Evolutionary conservation across 1,140 invertebrate species (phyloP), one percentile per base, ranked within the genome.

Genomic region (Hypsibius dujardini): DNA sequence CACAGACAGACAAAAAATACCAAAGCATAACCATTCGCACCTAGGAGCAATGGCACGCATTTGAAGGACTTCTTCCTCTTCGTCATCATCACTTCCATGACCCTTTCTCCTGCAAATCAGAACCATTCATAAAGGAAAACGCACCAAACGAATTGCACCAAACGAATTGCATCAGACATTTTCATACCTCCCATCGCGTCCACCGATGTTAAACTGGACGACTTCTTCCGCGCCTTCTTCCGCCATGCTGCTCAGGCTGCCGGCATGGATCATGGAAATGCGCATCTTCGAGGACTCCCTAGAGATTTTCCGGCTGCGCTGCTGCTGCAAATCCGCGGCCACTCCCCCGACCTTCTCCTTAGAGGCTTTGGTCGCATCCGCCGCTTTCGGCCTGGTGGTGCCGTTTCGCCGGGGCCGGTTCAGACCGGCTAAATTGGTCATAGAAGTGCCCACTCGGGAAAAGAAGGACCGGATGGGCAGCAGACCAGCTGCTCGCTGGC

Each of bases 381-480:
- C 12, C 3, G 42, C 28, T 42, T 42, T 12, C 3, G 62, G 62
- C 42, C 12, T 12, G 62, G 62, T 42, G 42, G 62, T 12, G 62
- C 12, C 62, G 62, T 45, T 45, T 12, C 42, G 12, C 12, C 62
- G 62, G 12, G 12, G 12, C 3, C 62, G 62, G 62, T 42, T 42
- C 62, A 67, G 12, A 42, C 3, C 42, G 12, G 42, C 42, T 42
- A 67, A 42, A 42, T 67, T 67, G 62, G 62, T 15, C 12, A 42
- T 42, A 3, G 62, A 67, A 42, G 12, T 67, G 62, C 62, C 62
- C 12, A 67, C 62, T 3, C 62, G 62, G 12, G 62, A 67, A 12
- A 67, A 42, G 62, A 67, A 67, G 62, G 12, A 15, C 3, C 62
- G 62, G 62, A 67, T 67, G 62, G 62, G 62, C 62, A 67, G 12